These are phyloP conservation scores for Oncorhynchus nerka DNA, from an alignment of 2,113 vertebrate genomes.

Conservation along the genomic window DNA sequence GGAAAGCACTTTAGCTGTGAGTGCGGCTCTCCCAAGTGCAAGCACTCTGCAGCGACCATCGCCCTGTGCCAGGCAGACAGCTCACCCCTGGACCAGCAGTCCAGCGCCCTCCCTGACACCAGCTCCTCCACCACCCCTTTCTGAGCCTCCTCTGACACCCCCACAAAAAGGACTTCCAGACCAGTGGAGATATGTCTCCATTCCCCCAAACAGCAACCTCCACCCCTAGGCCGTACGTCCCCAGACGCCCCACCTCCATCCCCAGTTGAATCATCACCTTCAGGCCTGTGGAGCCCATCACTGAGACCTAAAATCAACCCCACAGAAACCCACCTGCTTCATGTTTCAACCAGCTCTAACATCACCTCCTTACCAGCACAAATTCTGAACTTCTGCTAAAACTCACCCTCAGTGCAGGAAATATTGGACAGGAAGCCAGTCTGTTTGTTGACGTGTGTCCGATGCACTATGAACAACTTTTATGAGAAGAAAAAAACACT, in stretches of 20 bases:
- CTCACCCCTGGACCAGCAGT: conserved; percentile 75
- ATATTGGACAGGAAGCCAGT: neutral
- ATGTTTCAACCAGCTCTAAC: neutral
- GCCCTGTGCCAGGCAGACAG: conserved; percentile 83
- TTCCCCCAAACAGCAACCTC: neutral
- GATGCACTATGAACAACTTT: neutral
- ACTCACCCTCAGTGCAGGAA: neutral
- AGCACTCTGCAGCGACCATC: conserved; percentile 82
- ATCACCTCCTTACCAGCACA: conserved; percentile 3
- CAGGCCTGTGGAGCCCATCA: neutral
- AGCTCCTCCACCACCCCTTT: conserved; percentile 79
- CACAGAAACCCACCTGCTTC: neutral
- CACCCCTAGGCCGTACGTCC: neutral
- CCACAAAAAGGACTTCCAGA: neutral
- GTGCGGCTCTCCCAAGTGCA: conserved; percentile 89
- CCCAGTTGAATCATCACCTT: neutral
- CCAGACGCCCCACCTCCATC: neutral
- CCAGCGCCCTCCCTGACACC: conserved; percentile 90
- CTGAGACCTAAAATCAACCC: neutral
- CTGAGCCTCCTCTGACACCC: conserved; percentile 71
- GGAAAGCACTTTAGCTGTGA: conserved; percentile 90
- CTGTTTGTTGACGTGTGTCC: neutral
- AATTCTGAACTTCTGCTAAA: neutral
- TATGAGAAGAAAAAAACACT: neutral
- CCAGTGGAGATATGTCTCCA: neutral